Percentiles rank a stretch among this genome's conserved stretches.
Conservation (phyloP, 1,140 invertebrate genomes). For the Trichomalopsis sarcophagae region DNA sequence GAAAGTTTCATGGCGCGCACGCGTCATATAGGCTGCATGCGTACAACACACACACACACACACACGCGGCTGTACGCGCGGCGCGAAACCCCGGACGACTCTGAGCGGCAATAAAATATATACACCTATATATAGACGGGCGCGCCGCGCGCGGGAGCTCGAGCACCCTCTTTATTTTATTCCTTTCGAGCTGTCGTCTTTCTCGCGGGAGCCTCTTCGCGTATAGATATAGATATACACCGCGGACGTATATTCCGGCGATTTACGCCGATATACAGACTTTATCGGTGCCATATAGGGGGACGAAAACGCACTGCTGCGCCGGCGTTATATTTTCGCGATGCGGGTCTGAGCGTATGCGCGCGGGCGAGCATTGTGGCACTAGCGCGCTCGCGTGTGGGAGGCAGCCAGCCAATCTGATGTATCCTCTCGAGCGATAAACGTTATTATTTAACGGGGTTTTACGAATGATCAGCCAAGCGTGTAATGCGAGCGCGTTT, state of each 20-base stretch:
- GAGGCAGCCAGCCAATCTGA: background rate
- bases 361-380: background rate
- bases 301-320: background rate
- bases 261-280: background rate
- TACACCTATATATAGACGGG: background rate
- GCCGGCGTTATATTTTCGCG: background rate
- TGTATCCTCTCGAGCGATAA: background rate
- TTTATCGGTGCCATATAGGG: background rate
- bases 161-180: conserved; percentile 20
- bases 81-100: background rate
- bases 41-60: too few relatives aligned
- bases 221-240: background rate
- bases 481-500: conserved; percentile 9
- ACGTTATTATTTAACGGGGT: conserved; percentile 26
- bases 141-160: background rate
- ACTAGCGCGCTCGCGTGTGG: background rate
- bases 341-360: background rate
- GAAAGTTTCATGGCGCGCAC: conserved; percentile 5
- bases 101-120: conserved; percentile 12
- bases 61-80: background rate
- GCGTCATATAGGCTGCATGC: background rate
- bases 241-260: background rate
- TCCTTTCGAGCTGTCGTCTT: background rate
- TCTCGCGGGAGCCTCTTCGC: background rate
- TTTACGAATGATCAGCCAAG: conserved; percentile 23